These are phyloP conservation scores for Xenopus laevis DNA, from an alignment of 2,113 vertebrate genomes.

Conservation along the genomic window DNA sequence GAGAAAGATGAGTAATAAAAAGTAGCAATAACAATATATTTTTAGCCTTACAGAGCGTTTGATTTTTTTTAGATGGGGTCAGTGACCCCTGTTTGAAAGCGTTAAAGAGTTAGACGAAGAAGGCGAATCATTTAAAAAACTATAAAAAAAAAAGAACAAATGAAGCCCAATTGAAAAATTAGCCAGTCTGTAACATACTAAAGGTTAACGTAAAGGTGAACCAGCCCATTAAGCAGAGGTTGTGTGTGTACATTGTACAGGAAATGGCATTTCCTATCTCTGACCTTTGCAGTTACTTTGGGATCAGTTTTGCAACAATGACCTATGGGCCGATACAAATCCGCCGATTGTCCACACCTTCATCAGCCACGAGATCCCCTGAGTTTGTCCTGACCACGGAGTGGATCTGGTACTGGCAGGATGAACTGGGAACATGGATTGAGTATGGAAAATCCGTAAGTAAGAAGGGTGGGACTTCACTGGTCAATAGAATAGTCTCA, in stretches of 20 bases:
- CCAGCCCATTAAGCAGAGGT: background rate
- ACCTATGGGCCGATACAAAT: slow-evolving; percentile 48
- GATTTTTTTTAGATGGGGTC: too few relatives aligned
- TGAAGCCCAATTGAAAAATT: too few relatives aligned
- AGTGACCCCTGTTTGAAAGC: too few relatives aligned
- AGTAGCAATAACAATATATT: too few relatives aligned
- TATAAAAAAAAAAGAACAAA: too few relatives aligned
- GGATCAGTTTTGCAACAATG: slow-evolving; percentile 72
- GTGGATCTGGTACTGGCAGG: slow-evolving; percentile 84
- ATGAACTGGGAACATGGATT: slow-evolving; percentile 65
- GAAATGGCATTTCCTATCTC: background rate
- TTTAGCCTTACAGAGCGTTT: too few relatives aligned
- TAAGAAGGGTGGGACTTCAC: background rate
- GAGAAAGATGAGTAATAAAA: too few relatives aligned
- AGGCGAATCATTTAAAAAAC: too few relatives aligned
- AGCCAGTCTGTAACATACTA: too few relatives aligned
- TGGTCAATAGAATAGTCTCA: too few relatives aligned
- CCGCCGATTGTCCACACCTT: slow-evolving; percentile 74
- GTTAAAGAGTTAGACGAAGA: too few relatives aligned
- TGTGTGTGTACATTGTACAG: background rate
- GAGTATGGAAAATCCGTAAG: slow-evolving; percentile 72
- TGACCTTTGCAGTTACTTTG: background rate
- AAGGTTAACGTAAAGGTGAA: too few relatives aligned
- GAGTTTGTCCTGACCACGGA: slow-evolving; percentile 73
- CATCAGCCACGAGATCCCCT: slow-evolving; percentile 68